phyloP scores from a whole-genome alignment of 2,888 invertebrate species.

The Eumacrocentrus americanus region DNA sequence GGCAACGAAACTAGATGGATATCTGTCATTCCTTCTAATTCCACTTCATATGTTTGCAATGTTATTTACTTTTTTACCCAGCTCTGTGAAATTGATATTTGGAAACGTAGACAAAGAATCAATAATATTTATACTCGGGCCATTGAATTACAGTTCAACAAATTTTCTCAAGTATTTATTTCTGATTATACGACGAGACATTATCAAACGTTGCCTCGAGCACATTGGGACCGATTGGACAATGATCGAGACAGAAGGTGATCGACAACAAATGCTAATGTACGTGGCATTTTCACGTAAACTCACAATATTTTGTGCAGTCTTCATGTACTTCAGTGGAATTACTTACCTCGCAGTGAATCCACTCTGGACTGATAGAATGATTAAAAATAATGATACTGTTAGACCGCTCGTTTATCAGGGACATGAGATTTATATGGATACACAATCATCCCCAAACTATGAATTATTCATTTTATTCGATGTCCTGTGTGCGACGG shows the following conservation, averaged over 20 bases:
- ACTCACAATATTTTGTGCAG: slow-evolving; percentile 37
- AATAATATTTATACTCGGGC: slow-evolving; percentile 18
- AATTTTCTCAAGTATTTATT: slow-evolving; percentile 19
- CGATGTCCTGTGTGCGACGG: background rate
- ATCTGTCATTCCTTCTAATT: background rate
- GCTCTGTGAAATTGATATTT: slow-evolving; percentile 6
- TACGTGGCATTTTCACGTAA: slow-evolving; percentile 19
- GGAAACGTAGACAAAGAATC: slow-evolving; percentile 15
- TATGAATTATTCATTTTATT: slow-evolving; percentile 20
- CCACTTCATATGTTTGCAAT: background rate
- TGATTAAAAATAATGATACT: slow-evolving; percentile 31
- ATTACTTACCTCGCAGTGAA: slow-evolving; percentile 34
- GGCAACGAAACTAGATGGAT: slow-evolving; percentile 3
- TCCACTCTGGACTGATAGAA: slow-evolving; percentile 30
- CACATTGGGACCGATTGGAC: slow-evolving; percentile 32
- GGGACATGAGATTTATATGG: slow-evolving; percentile 34
- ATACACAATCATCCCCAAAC: slow-evolving; percentile 4
- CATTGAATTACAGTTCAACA: slow-evolving; percentile 10
- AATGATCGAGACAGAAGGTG: slow-evolving; percentile 25
- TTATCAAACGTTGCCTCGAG: slow-evolving; percentile 29
- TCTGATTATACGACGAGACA: background rate
- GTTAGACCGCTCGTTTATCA: slow-evolving; percentile 40
- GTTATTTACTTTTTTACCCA: background rate
- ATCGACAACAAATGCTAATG: slow-evolving; percentile 33
- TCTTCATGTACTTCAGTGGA: slow-evolving; percentile 39